Conservation (phyloP, 2,113 vertebrate species). For the Calypte anna region DNA sequence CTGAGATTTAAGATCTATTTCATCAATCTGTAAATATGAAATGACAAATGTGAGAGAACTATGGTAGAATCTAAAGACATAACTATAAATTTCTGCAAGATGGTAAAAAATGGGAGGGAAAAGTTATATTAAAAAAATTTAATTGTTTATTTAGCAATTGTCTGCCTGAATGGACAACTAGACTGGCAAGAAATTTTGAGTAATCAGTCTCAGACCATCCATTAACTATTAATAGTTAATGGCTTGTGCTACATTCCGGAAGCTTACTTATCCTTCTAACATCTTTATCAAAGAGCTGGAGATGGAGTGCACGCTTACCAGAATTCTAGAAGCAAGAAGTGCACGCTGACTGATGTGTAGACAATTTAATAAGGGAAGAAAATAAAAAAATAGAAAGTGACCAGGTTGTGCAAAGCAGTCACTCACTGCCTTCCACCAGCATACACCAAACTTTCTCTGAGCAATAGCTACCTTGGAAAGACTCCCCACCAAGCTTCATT, state of each 20-base stretch:
- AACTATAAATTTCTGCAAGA: not conserved
- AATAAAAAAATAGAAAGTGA: not conserved
- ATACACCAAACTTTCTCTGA: not conserved
- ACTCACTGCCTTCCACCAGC: not conserved
- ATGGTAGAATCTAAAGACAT: not conserved
- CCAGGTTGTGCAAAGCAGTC: not conserved
- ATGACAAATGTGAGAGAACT: not conserved
- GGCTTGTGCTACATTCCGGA: not conserved
- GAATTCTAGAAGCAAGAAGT: not conserved
- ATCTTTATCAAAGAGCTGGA: not conserved
- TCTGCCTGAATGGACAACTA: not conserved
- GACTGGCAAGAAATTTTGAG: not conserved
- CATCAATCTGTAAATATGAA: not conserved
- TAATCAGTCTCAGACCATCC: not conserved
- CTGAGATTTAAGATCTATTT: not conserved
- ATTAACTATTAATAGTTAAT: not conserved
- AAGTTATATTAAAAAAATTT: not conserved
- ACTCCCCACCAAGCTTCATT: not conserved
- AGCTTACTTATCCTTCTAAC: not conserved
- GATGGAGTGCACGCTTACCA: not conserved
- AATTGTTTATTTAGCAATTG: not conserved
- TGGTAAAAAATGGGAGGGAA: not conserved
- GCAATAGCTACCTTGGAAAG: not conserved
- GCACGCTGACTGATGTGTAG: fast-evolving
- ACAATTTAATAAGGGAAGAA: not conserved